phyloP scores from a whole-genome alignment of 2,888 invertebrate species.

The Tetramorium bicarinatum region DNA sequence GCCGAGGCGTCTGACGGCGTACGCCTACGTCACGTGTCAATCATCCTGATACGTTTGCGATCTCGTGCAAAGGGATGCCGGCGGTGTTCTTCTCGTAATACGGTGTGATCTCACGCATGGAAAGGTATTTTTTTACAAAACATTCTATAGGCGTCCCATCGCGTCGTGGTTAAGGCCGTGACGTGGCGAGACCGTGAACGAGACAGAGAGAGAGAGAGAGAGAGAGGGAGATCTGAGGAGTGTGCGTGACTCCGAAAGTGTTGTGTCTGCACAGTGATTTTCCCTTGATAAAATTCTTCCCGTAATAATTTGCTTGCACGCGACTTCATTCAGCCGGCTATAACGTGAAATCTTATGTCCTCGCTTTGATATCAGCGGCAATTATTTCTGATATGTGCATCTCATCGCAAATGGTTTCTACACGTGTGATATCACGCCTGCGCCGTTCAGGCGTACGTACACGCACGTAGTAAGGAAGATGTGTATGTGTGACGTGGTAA shows the following conservation, averaged over 20 bases:
- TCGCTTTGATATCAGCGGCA: neutral
- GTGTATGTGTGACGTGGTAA: conserved; percentile 23
- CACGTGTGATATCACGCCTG: conserved; percentile 41
- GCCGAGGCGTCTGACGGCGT: conserved; percentile 40
- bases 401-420: conserved; percentile 15
- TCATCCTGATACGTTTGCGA: neutral
- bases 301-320: conserved; percentile 16
- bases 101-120: neutral
- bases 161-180: conserved; percentile 7
- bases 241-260: conserved; percentile 35
- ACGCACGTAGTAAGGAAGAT: neutral
- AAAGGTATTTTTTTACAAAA: neutral
- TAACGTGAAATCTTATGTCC: conserved; percentile 6
- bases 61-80: neutral
- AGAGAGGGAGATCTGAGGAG: neutral
- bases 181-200: neutral
- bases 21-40: conserved; percentile 67
- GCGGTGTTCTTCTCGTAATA: conserved; percentile 15
- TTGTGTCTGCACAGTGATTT: conserved; percentile 43
- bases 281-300: neutral
- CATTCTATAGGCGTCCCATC: neutral
- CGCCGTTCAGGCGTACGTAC: conserved; percentile 1
- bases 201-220: neutral
- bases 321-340: neutral
- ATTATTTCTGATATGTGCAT: conserved; percentile 31